These are phyloP conservation scores for Todus mexicanus DNA, from an alignment of 2,797 vertebrate species.

Conservation along the genomic window DNA sequence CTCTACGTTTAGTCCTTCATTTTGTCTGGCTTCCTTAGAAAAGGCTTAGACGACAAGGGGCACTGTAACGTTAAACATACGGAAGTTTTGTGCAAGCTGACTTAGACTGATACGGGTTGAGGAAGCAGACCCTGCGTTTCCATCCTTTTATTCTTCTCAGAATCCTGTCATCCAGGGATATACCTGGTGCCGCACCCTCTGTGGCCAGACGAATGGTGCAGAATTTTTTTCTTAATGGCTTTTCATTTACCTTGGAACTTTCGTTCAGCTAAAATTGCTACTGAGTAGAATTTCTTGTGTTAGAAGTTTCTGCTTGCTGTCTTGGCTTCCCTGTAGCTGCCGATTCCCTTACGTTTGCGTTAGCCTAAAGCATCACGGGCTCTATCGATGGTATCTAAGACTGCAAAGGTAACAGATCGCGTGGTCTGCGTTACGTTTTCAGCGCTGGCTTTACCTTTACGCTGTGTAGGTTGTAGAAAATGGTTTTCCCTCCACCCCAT, in stretches of 20 bases:
- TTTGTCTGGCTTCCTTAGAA: background rate
- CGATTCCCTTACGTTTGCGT: background rate
- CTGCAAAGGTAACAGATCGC: background rate
- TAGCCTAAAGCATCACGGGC: background rate
- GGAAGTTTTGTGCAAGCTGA: background rate
- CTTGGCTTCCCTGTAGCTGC: background rate
- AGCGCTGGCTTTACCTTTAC: background rate
- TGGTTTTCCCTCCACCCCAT: background rate
- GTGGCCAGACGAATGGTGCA: background rate
- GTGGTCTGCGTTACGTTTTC: background rate
- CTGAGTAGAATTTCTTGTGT: background rate
- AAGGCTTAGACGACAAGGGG: background rate
- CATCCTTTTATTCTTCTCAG: background rate
- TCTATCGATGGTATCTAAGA: background rate
- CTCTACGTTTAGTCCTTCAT: background rate
- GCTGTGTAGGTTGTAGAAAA: background rate
- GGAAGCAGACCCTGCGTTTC: background rate
- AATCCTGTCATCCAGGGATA: background rate
- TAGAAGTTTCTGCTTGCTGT: background rate
- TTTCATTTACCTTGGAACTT: background rate
- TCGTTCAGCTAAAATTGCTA: background rate
- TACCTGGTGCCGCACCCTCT: background rate
- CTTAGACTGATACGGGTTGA: background rate
- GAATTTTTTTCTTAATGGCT: background rate
- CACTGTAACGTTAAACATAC: background rate